Evolutionary conservation across 2,888 invertebrate species (phyloP).

Genomic region (Macaria notata): DNA sequence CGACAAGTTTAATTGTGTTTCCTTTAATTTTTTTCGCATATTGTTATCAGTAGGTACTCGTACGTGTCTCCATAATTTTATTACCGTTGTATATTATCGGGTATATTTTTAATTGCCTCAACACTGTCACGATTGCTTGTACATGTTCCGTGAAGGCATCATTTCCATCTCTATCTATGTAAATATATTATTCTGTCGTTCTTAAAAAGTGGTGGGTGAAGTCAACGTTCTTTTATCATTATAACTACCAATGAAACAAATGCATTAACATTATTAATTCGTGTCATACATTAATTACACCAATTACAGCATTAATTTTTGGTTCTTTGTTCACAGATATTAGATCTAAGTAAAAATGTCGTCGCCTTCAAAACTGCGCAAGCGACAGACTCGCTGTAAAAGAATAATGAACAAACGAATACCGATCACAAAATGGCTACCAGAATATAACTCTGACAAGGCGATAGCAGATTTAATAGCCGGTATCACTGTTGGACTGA

Average conservation of each 20-base stretch:
- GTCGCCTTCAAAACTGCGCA: constrained; percentile 72
- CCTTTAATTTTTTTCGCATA: constrained; percentile 22
- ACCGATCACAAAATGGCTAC: constrained; percentile 88
- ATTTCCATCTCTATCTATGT: no score
- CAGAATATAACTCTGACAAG: constrained; percentile 88
- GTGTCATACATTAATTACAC: no score
- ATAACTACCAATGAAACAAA: no score
- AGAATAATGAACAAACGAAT: constrained; percentile 76
- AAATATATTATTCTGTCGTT: no score
- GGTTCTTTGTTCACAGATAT: constrained; percentile 23
- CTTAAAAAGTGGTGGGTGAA: no score
- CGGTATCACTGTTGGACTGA: constrained; percentile 95
- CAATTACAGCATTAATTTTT: not conserved
- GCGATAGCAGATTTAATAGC: constrained; percentile 93
- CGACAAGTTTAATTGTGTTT: constrained; percentile 23
- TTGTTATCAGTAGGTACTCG: constrained; percentile 19
- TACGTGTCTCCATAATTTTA: constrained; percentile 29
- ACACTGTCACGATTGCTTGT: constrained; percentile 11
- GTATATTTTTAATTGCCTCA: constrained; percentile 14
- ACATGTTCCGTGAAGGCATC: not conserved
- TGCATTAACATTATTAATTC: no score
- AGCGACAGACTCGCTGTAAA: constrained; percentile 63
- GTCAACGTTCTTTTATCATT: no score
- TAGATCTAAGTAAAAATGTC: constrained; percentile 57
- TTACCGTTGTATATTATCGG: constrained; percentile 16